Conservation (phyloP, 2,113 vertebrate species). For the mouse (Mus musculus) region GRCm39 chr16:68158001-68158500, state of each 20-base stretch:
- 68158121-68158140: neutral
- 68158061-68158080: neutral
- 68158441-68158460: too few species aligned
- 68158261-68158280: neutral
- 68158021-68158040: neutral
- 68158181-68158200: slow-evolving; percentile 41
- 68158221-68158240: slow-evolving; percentile 68
- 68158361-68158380: too few species aligned
- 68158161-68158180: neutral
- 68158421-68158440: too few species aligned
- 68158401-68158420: too few species aligned
- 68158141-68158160: neutral
- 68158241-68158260: slow-evolving; percentile 14
- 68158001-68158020: neutral
- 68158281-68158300: neutral
- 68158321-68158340: neutral
- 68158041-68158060: neutral
- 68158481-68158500: too few species aligned
- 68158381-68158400: too few species aligned
- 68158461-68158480: too few species aligned
- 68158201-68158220: slow-evolving; percentile 66
- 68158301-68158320: neutral
- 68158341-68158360: too few species aligned
- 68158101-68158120: neutral
- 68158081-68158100: neutral